Evolutionary conservation across 2,113 vertebrate species (phyloP), one percentile per base, ranked within the genome.

Genomic region (Solenodon paradoxus): DNA sequence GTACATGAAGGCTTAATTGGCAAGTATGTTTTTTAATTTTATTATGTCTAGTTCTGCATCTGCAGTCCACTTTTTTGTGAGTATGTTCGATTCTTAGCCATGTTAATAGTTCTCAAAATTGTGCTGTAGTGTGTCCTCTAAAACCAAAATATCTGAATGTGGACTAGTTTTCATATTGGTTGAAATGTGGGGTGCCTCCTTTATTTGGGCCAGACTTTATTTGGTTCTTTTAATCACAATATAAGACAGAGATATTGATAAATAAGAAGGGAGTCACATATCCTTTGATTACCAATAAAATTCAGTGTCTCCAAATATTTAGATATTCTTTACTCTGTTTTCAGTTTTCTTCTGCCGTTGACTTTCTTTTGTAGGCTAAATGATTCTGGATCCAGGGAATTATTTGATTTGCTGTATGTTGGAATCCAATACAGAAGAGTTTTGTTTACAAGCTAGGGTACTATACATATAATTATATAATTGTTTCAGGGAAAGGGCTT

Each of bases 21-120:
- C 55, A 82, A 87, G 35, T 88, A 40, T 69, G 16, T 68, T 88
- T 87, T 80, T 95, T 78, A 72, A n/a, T 81, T 86, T 91, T 83
- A 69, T 17, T 55, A 57, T 64, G n/a, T 63, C 9, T 24, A 57
- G 32, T 78, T 81, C 42, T 72, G 20, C 40, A 83, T 83, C 26
- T 72, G 5, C 2, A 47, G 9, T 32, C 8, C 20, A n/a, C 87
- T 81, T 88, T 90, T 90, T 94, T 96, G 38, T 87, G 38, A 26
- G 26, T 40, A 77, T 92, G 38, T 32, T 78, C n/a, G 69, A 22
- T 82, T 81, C 19, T 57, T 38, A 77, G 32, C 45, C n/a, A 35
- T 88, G 64, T 83, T 71, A 78, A 55, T 83, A 78, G 71, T 92
- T 78, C 8, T 94, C 57, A 40, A 26, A 55, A 40, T 69, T 11